phyloP scores from a whole-genome alignment of 1,140 invertebrate species.

The Ctenoplectra terminalis region DNA sequence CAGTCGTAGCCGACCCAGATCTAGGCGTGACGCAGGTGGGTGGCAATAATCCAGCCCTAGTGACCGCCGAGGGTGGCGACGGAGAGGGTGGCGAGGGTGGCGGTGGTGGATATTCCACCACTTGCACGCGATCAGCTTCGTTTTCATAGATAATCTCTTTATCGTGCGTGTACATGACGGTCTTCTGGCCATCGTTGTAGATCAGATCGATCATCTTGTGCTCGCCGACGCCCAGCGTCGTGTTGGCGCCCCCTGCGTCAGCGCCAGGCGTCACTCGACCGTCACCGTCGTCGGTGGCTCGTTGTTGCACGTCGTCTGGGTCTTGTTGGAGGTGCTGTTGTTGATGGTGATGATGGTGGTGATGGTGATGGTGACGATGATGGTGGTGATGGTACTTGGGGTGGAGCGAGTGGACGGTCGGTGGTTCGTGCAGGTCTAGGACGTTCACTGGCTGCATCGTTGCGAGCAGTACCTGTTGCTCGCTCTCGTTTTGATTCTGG shows the following conservation, averaged over 20 bases:
- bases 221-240: slow-evolving; percentile 85
- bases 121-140: slow-evolving; percentile 80
- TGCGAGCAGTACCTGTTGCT: slow-evolving; percentile 86
- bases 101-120: slow-evolving; percentile 81
- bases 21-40: slow-evolving; percentile 81
- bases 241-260: slow-evolving; percentile 79
- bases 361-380: slow-evolving; percentile 74
- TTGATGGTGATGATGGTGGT: slow-evolving; percentile 76
- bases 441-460: slow-evolving; percentile 90
- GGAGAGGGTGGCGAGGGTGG: slow-evolving; percentile 84
- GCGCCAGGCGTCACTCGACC: slow-evolving; percentile 84
- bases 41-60: slow-evolving; percentile 80
- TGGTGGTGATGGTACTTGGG: slow-evolving; percentile 83
- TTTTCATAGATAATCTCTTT: slow-evolving; percentile 83
- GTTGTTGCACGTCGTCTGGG: slow-evolving; percentile 62
- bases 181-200: slow-evolving; percentile 91
- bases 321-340: slow-evolving; percentile 68
- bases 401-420: slow-evolving; percentile 84
- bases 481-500: slow-evolving; percentile 80
- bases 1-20: slow-evolving; percentile 76
- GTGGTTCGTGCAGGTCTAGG: slow-evolving; percentile 85
- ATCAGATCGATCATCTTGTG: slow-evolving; percentile 90
- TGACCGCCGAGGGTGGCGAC: slow-evolving; percentile 78
- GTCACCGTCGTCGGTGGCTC: slow-evolving; percentile 80
- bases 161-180: slow-evolving; percentile 89